Evolutionary conservation across 2,113 vertebrate species (phyloP).

Genomic region (Symphodus melops): DNA sequence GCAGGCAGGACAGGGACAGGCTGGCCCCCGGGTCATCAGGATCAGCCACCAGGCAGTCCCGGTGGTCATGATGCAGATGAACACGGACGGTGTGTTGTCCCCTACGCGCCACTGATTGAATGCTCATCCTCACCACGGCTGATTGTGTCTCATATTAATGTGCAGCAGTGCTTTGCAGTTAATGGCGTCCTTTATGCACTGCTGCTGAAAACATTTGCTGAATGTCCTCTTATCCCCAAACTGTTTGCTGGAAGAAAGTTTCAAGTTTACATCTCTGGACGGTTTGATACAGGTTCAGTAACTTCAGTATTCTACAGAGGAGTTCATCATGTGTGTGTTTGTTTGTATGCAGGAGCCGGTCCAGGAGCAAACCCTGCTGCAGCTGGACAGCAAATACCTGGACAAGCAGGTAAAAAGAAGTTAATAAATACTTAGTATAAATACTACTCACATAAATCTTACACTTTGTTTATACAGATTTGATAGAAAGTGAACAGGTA

Average conservation of each 20-base stretch:
- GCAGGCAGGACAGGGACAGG: constrained; percentile 77
- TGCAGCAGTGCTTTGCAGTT: constrained; percentile 6
- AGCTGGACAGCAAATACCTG: constrained; percentile 74
- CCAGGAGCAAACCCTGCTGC: constrained; percentile 66
- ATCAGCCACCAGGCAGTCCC: constrained; percentile 94
- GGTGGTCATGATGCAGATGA: constrained; percentile 97
- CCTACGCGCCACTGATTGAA: constrained; percentile 70
- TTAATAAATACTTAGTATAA: too few species aligned
- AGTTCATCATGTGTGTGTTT: constrained; percentile 16
- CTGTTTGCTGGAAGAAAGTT: neutral
- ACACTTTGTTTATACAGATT: too few species aligned
- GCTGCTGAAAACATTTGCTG: constrained; percentile 13
- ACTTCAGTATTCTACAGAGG: neutral
- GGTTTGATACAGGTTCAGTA: neutral
- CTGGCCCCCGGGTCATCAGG: constrained; percentile 88
- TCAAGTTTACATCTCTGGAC: neutral
- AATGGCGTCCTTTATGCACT: neutral
- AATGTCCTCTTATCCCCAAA: neutral
- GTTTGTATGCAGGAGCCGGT: constrained; percentile 58
- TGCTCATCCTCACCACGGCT: constrained; percentile 20
- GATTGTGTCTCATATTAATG: constrained; percentile 22
- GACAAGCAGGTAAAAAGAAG: constrained; percentile 77
- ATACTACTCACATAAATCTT: too few species aligned
- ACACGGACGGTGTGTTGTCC: constrained; percentile 86
- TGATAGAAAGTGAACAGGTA: too few species aligned